phyloP scores from a whole-genome alignment of 2,113 vertebrate species.

The Isurus oxyrinchus region DNA sequence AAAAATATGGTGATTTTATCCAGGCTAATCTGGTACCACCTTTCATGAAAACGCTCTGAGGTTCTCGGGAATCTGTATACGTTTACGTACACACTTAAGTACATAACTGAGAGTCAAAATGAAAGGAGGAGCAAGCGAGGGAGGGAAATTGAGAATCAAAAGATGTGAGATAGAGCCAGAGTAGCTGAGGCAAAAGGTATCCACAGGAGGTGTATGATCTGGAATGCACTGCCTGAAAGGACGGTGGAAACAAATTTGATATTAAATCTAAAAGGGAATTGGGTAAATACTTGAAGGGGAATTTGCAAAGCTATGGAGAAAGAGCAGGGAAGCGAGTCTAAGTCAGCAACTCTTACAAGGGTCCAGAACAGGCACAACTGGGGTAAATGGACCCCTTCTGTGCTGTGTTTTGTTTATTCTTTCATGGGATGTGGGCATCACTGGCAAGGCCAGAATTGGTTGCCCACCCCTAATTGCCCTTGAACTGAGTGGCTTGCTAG shows the following conservation, averaged over 20 bases:
- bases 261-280: neutral
- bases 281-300: too few species aligned
- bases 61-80: neutral
- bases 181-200: neutral
- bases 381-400: neutral
- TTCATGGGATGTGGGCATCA: too few species aligned
- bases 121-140: neutral
- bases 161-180: neutral
- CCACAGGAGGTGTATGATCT: too few species aligned
- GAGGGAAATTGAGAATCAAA: neutral
- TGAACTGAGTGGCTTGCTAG: too few species aligned
- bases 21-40: neutral
- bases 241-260: neutral
- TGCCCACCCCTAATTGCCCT: too few species aligned
- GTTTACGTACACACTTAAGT: too few species aligned
- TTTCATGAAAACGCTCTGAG: neutral
- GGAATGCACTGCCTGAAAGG: neutral
- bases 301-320: neutral
- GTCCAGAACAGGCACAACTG: neutral
- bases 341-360: neutral
- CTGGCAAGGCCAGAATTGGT: too few species aligned
- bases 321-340: neutral
- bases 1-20: neutral
- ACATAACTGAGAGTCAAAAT: neutral
- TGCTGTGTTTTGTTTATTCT: too few species aligned